These are phyloP conservation scores for Deilephila porcellus DNA, from an alignment of 2,888 invertebrate genomes.

Conservation along the genomic window DNA sequence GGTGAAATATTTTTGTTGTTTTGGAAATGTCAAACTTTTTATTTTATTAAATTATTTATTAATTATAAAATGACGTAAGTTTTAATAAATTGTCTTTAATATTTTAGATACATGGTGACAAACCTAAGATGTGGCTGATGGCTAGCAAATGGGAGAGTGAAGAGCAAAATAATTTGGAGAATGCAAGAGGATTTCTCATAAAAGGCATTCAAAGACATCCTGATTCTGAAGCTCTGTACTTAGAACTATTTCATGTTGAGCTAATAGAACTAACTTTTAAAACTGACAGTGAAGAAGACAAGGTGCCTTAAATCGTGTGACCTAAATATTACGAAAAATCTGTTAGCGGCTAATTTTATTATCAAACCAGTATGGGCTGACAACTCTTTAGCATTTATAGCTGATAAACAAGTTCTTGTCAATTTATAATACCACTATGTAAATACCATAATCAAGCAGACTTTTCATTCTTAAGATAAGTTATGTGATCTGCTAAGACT, in stretches of 20 bases:
- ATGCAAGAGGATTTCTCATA: conserved; percentile 89
- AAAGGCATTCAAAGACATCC: conserved; percentile 91
- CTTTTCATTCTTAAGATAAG: too few species aligned
- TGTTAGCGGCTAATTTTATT: neutral
- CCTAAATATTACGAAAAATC: neutral
- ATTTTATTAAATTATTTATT: too few species aligned
- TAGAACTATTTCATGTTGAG: conserved; percentile 83
- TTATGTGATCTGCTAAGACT: too few species aligned
- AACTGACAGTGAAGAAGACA: conserved; percentile 68
- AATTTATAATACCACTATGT: too few species aligned
- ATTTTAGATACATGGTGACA: conserved; percentile 88
- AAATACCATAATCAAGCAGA: too few species aligned
- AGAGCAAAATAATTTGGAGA: conserved; percentile 87
- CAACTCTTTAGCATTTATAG: too few species aligned
- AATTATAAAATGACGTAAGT: too few species aligned
- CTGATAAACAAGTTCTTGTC: too few species aligned
- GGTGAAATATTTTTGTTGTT: too few species aligned
- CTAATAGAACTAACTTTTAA: conserved; percentile 60
- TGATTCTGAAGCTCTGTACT: conserved; percentile 87
- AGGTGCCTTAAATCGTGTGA: conserved; percentile 52
- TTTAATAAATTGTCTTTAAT: conserved; percentile 20
- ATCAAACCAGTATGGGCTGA: too few species aligned
- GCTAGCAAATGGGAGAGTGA: conserved; percentile 92
- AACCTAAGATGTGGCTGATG: conserved; percentile 90
- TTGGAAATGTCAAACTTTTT: neutral